phyloP scores from a whole-genome alignment of 2,113 vertebrate genomes.

The Aplodontia rufa region DNA sequence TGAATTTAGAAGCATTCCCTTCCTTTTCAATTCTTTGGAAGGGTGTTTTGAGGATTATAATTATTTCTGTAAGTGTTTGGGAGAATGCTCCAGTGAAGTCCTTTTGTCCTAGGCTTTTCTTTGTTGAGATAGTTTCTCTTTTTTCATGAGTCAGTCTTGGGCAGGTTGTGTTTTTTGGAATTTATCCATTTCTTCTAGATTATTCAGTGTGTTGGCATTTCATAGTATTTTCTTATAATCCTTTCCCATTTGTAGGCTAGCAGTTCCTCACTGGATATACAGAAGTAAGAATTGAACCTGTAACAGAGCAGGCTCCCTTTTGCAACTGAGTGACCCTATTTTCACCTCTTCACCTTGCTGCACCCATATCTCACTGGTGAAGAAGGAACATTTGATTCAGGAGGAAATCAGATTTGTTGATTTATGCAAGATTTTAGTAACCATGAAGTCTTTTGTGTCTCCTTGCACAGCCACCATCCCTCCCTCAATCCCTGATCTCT shows the following conservation, averaged over 20 bases:
- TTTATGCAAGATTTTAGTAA: neutral
- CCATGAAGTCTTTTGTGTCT: neutral
- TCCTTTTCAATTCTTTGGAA: neutral
- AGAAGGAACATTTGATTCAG: neutral
- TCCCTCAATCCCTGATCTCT: neutral
- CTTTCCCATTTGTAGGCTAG: neutral
- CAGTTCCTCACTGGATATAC: neutral
- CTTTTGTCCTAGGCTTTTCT: neutral
- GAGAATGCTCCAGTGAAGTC: neutral
- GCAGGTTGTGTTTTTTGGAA: neutral
- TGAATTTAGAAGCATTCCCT: neutral
- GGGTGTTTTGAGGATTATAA: neutral
- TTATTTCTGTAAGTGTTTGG: neutral
- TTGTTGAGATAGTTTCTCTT: neutral
- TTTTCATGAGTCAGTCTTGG: neutral
- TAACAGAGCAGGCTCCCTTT: neutral
- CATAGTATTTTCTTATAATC: neutral
- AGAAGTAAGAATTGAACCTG: neutral
- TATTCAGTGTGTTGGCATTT: neutral
- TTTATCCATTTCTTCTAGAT: neutral
- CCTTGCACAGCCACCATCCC: neutral
- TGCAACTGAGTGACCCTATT: neutral
- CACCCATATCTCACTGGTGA: neutral
- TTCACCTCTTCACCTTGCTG: neutral
- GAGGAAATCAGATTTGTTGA: neutral